Evolutionary conservation across 1,140 invertebrate genomes (phyloP), one percentile per base, ranked within the genome.

Genomic region (Lepidotrigona ventralis): DNA sequence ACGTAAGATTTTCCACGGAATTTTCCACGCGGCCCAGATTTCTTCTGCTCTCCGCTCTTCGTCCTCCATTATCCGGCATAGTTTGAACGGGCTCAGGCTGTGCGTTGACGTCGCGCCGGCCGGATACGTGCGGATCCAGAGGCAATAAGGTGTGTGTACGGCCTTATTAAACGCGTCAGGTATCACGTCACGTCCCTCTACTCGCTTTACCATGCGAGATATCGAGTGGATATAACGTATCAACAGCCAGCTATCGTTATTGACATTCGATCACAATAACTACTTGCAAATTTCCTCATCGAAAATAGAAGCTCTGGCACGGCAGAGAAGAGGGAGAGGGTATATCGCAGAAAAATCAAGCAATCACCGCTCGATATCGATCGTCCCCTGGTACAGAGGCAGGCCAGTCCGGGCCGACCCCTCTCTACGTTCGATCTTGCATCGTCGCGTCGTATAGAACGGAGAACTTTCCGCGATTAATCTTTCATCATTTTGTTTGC

Each of bases 161-260:
- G 71, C 69, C 81, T 86, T 86, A 86, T 86, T 86, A 87, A 87
- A 86, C 68, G 68, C 54, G 33, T 33, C 15, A 46, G 69, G 46
- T 80, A 80, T 73, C 66, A 15, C 39, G 68, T 54, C 56, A 17
- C 54, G n/a, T 46, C 54, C 58, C 39, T 53, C 33, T 26, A 26
- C 54, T 63, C 68, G 19, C 54, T 72, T 51, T 66, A 68, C 56
- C 23, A 39, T 29, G 26, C 72, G 21, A 80, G 75, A 81, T 85
- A 86, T 86, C 79, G 69, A 86, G 17, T 86, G 29, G 26, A 23
- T 77, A 39, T 60, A 46, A 46, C 54, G 54, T 86, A 86, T 64
- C 79, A 71, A 33, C 19, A 56, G 21, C 23, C 56, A 63, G 79
- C 56, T 83, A 86, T 86, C 64, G 29, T 72, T 60, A 86, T 86